A percentile compares a stretch with the other conserved stretches of the same genome.
These are phyloP conservation scores for Paramisgurnus dabryanus DNA, from an alignment of 2,113 vertebrate species.

Conservation along the genomic window DNA sequence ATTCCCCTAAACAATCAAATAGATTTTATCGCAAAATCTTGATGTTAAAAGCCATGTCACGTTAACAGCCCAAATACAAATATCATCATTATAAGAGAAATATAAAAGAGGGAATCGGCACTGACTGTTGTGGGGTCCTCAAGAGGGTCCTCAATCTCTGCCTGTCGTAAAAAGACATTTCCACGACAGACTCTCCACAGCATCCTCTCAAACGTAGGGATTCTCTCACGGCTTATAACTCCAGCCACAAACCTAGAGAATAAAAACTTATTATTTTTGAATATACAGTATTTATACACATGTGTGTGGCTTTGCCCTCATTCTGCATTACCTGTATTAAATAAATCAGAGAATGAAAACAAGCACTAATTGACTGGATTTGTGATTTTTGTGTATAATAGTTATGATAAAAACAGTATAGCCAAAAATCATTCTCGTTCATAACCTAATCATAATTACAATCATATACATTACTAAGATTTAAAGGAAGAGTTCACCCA, in stretches of 20 bases:
- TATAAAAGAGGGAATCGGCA: not conserved
- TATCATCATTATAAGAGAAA: too few species aligned
- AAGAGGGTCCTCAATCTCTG: conserved; percentile 94
- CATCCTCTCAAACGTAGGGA: conserved; percentile 97
- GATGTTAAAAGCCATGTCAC: too few species aligned
- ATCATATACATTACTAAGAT: too few species aligned
- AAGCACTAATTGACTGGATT: too few species aligned
- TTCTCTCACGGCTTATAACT: conserved; percentile 93
- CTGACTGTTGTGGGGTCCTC: conserved; percentile 93
- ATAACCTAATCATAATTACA: too few species aligned
- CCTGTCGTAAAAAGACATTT: conserved; percentile 95
- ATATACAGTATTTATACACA: not conserved
- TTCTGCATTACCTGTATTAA: not conserved
- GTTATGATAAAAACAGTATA: too few species aligned
- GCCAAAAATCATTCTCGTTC: too few species aligned
- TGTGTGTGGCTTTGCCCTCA: not conserved
- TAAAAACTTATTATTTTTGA: not conserved
- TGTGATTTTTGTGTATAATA: too few species aligned
- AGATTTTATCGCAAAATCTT: too few species aligned
- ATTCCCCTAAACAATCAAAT: too few species aligned
- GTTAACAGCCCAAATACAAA: too few species aligned
- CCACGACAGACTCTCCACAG: conserved; percentile 97
- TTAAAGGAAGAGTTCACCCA: too few species aligned
- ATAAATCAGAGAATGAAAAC: not conserved
- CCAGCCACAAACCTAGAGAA: conserved; percentile 90